Evolutionary conservation across 2,113 vertebrate species (phyloP).

Genomic region (Actinemys pallida): DNA sequence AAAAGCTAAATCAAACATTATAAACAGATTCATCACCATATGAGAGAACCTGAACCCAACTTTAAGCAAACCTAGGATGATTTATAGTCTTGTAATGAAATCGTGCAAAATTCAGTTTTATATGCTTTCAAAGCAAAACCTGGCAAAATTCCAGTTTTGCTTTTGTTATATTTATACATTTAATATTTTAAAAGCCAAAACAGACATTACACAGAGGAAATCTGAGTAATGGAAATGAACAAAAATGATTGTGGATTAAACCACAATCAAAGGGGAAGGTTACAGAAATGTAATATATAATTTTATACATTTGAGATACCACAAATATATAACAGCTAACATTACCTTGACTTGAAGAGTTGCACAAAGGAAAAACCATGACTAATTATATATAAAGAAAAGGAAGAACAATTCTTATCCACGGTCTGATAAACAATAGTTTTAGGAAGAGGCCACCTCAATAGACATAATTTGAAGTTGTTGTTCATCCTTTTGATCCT

Average conservation of each 20-base stretch:
- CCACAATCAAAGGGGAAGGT: slow-evolving; percentile 10
- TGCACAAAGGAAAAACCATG: not conserved
- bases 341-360: not conserved
- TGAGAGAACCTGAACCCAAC: slow-evolving; percentile 36
- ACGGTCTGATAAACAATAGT: not conserved
- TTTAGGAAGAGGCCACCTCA: not conserved
- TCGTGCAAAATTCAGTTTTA: slow-evolving; percentile 37
- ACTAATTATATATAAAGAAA: not conserved
- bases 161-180: slow-evolving; percentile 69
- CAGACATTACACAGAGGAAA: slow-evolving; percentile 64
- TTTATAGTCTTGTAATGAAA: not conserved
- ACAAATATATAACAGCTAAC: not conserved
- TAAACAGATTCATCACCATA: slow-evolving; percentile 35
- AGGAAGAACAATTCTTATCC: not conserved
- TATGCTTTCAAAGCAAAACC: slow-evolving; percentile 32
- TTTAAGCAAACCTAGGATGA: slow-evolving; percentile 36
- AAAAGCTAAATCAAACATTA: not conserved
- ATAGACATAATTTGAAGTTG: not conserved
- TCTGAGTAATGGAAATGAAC: slow-evolving; percentile 34
- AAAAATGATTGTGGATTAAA: slow-evolving; percentile 2
- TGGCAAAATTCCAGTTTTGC: slow-evolving; percentile 67
- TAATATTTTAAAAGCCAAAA: slow-evolving; percentile 70
- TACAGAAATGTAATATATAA: not conserved
- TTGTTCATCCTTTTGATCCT: not conserved
- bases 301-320: accelerated